These are phyloP conservation scores for Drosophila erecta DNA, from an alignment of 1,140 invertebrate species.

Conservation along the genomic window DNA sequence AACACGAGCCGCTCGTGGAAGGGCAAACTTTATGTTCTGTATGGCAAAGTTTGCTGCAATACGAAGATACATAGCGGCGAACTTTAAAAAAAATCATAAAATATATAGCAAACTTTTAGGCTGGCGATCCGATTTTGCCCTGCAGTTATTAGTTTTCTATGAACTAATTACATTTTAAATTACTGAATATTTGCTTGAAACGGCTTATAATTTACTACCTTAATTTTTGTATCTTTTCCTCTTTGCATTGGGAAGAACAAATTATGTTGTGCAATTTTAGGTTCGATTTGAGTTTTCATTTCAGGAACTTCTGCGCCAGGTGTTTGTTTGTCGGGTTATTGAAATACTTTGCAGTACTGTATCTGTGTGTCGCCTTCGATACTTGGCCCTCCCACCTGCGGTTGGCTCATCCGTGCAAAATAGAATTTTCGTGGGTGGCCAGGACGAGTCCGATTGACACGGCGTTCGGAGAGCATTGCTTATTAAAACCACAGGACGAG, in stretches of 20 bases:
- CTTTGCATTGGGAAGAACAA: too few species aligned
- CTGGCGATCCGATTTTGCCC: too few species aligned
- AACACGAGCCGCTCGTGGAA: constrained; percentile 1
- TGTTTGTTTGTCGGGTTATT: background rate
- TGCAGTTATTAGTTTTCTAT: too few species aligned
- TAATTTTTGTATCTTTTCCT: too few species aligned
- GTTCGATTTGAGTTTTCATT: background rate
- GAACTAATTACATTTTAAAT: too few species aligned
- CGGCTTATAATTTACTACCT: too few species aligned
- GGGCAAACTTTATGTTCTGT: constrained; percentile 9
- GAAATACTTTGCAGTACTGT: background rate
- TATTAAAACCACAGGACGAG: background rate
- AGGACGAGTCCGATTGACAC: background rate
- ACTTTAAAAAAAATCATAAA: background rate
- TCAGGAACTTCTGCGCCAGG: background rate
- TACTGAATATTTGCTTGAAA: too few species aligned
- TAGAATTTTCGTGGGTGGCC: background rate
- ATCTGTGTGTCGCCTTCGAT: background rate
- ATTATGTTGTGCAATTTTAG: background rate
- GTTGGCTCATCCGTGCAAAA: background rate
- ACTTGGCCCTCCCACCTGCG: background rate
- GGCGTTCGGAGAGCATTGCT: background rate
- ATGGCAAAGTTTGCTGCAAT: constrained; percentile 9
- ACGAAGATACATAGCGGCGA: background rate
- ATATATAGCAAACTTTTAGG: too few species aligned